Base-by-base conservation (phyloP, 2,113 vertebrate genomes). In the Hippocampus abdominalis region DNA sequence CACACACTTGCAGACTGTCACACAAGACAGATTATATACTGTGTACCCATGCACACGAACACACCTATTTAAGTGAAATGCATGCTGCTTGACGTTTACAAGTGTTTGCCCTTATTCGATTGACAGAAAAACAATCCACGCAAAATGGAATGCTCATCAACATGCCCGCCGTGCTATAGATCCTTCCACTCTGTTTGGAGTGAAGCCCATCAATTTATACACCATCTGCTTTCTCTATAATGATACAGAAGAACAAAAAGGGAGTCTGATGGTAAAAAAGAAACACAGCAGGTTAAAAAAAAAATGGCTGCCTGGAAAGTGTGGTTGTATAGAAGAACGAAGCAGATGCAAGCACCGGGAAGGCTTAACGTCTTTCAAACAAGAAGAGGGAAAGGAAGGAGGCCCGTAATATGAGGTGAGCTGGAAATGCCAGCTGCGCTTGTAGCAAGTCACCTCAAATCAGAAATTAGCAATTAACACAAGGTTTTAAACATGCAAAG, bases 141-240 rank as follows among this genome's bases (percentile, higher is more conserved):
- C 54, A 70, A 77, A 87, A 74, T 82, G 72, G 83, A 85, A 85
- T 83, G 71, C 82, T 81, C 84, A 85, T 85, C 84, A 87, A 70
- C 72, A 76, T 71, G 72, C 78, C 80, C 13, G 64, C 67, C 13
- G 56, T 7, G 68, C 73, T 75, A 81, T 82, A 78, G 78, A 81
- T 89, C 80, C 77, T 77, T 71, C 54, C 69, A 63, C 76, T 69
- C 29, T 32, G 44, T 66, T 76, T 79, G 78, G 73, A 78, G 68
- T 61, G 20, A 76, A 54, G 66, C 66, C 70, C 68, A 64, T 79
- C 76, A 74, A 72, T 73, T 80, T 76, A 65, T 36, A 36, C 32
- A 36, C 32, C 74, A 73, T 80, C 69, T 73, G 64, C 68, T 69
- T 79, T 69, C 40, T 70, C 70, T 48, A 74, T 63, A 75, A 77